A percentile compares a stretch with the other conserved stretches of the same genome.
These are phyloP conservation scores for Holothuria leucospilota DNA, from an alignment of 53 echinoderm and acorn worm species.

Conservation along the genomic window DNA sequence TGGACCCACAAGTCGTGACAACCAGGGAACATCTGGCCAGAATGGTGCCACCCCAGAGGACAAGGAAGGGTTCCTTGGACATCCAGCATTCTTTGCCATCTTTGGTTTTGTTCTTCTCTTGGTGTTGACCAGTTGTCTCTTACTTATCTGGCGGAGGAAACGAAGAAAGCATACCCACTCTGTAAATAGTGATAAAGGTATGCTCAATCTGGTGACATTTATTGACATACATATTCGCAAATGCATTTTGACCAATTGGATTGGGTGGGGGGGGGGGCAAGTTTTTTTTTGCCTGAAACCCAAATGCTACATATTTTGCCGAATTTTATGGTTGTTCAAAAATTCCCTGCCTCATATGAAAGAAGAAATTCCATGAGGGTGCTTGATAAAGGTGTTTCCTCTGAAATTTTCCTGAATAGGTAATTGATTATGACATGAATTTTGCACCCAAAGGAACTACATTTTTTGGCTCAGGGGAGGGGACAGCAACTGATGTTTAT, in stretches of 20 bases:
- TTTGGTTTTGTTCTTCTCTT: slow-evolving; percentile 74
- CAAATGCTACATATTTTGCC: too few relatives aligned
- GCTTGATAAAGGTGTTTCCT: too few relatives aligned
- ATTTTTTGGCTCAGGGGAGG: too few relatives aligned
- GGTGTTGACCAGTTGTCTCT: slow-evolving; percentile 59
- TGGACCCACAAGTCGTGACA: slow-evolving; percentile 9
- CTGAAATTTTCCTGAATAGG: too few relatives aligned
- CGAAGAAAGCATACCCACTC: slow-evolving; percentile 68
- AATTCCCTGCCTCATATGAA: too few relatives aligned
- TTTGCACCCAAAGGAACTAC: too few relatives aligned
- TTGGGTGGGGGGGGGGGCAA: background rate
- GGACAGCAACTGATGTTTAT: too few relatives aligned
- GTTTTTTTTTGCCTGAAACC: slow-evolving; percentile 15
- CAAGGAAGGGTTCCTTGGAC: slow-evolving; percentile 52
- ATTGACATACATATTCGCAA: background rate
- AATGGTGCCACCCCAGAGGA: slow-evolving; percentile 20
- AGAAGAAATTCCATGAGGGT: too few relatives aligned
- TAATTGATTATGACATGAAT: too few relatives aligned
- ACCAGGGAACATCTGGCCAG: background rate
- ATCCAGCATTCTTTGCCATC: slow-evolving; percentile 77
- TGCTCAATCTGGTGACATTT: background rate
- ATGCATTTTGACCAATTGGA: background rate
- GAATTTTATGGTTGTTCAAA: too few relatives aligned
- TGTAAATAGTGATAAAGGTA: slow-evolving; percentile 72
- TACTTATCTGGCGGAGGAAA: slow-evolving; percentile 67